Evolutionary conservation across 2,888 invertebrate species (phyloP), one percentile per base, ranked within the genome.

Genomic region (Perizoma affinitatum): DNA sequence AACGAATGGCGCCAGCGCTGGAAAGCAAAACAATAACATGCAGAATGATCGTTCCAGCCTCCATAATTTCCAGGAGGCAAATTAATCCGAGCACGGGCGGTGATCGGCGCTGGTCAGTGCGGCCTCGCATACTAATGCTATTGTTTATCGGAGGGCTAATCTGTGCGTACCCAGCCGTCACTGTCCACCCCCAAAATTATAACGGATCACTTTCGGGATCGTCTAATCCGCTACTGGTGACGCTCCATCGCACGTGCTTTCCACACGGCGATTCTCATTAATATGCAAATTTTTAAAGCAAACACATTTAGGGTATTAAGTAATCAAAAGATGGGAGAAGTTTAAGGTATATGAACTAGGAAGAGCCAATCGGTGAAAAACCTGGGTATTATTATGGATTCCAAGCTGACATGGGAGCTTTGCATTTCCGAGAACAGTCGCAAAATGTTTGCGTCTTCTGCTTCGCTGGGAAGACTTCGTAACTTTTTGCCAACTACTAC

Each of bases 111-210:
- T 86, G 90, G 89, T 86, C 90, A 87, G 86, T 84, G 89, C 88
- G 86, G 86, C 84, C 90, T 88, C 88, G 91, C 90, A 91, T 91
- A 92, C 91, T 90, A 92, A 92, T 92, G 88, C 90, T 88, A 89
- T 91, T 92, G 91, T 92, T 92, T 92, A 92, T 92, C 91, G 90
- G 89, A 89, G 88, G 89, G 86, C 90, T 92, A 92, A 92, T 92
- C 91, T 91, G 87, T 87, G 89, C 90, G 87, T 87, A 83, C 88
- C 70, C 91, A 91, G 91, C 88, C 91, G 88, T 88, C 88, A 86
- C 84, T 89, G 90, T 85, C 90, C 90, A 83, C 88, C 87, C 86
- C 81, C 82, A 74, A 88, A 89, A 89, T 90, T 89, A 89, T 90
- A 90, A 90, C 87, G 89, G 89, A 90, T 90, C 88, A 88, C 89